phyloP scores from a whole-genome alignment of 2,797 vertebrate genomes.

The Prunella strophiata region DNA sequence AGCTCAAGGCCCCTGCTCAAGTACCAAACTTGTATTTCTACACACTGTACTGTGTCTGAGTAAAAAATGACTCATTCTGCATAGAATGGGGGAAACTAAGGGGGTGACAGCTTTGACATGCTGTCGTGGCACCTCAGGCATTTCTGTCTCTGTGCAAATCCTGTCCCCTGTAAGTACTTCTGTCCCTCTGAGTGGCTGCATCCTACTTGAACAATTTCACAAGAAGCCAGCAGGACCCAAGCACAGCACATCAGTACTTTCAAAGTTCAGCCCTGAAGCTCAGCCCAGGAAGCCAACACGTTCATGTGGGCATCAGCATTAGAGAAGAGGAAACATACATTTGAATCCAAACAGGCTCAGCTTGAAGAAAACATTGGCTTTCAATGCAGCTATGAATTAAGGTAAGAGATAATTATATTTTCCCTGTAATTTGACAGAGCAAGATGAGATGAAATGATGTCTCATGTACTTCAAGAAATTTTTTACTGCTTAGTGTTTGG shows the following conservation, averaged over 20 bases:
- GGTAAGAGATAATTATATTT: slow-evolving; percentile 49
- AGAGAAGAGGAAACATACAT: slow-evolving; percentile 54
- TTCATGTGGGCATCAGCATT: not conserved
- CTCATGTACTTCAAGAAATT: not conserved
- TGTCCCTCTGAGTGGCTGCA: not conserved
- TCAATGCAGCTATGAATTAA: slow-evolving; percentile 23
- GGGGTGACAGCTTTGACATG: not conserved
- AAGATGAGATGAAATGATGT: not conserved
- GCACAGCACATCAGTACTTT: not conserved
- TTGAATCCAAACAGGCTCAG: not conserved
- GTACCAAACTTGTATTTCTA: not conserved
- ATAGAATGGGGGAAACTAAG: not conserved
- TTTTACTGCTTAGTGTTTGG: not conserved
- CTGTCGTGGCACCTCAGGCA: not conserved
- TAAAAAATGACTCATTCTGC: not conserved
- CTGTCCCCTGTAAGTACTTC: not conserved
- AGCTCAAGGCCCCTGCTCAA: not conserved
- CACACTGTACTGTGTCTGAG: not conserved
- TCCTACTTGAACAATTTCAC: not conserved
- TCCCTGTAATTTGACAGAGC: not conserved
- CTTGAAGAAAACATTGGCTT: not conserved
- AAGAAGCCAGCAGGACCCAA: not conserved
- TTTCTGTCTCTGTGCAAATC: not conserved
- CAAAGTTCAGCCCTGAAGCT: not conserved
- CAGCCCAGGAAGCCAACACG: slow-evolving; percentile 46